These are phyloP conservation scores for Hoplodrina ambigua DNA, from an alignment of 2,888 invertebrate species.

Conservation along the genomic window DNA sequence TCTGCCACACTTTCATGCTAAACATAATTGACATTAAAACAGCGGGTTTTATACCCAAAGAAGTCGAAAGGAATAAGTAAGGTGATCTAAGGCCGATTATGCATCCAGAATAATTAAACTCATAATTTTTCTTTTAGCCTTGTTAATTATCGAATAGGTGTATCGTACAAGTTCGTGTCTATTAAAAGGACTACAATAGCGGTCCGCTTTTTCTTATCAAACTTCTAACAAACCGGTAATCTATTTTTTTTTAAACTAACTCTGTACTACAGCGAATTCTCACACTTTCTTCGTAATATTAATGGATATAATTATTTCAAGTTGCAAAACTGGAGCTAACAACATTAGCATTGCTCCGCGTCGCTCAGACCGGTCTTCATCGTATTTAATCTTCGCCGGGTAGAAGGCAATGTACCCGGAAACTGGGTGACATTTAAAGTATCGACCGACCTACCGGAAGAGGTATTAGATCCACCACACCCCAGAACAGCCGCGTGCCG, in stretches of 20 bases:
- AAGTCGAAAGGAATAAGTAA: no score
- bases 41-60: neutral
- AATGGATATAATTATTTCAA: conserved; percentile 37
- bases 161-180: no score
- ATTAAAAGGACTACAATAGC: no score
- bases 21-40: neutral
- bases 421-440: conserved; percentile 83
- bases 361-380: conserved; percentile 68
- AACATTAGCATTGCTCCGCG: conserved; percentile 60
- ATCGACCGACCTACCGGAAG: conserved; percentile 75
- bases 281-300: conserved; percentile 36
- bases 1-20: neutral
- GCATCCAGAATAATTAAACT: neutral
- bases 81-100: neutral
- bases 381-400: conserved; percentile 72
- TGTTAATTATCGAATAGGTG: no score
- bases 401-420: conserved; percentile 73
- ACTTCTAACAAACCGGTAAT: neutral
- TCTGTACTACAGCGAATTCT: conserved; percentile 12
- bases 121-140: neutral
- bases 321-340: conserved; percentile 65
- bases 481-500: conserved; percentile 57
- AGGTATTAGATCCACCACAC: conserved; percentile 71
- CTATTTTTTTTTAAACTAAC: no score
- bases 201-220: no score